Evolutionary conservation across 2,797 vertebrate genomes (phyloP).

Genomic region (Helostoma temminkii): DNA sequence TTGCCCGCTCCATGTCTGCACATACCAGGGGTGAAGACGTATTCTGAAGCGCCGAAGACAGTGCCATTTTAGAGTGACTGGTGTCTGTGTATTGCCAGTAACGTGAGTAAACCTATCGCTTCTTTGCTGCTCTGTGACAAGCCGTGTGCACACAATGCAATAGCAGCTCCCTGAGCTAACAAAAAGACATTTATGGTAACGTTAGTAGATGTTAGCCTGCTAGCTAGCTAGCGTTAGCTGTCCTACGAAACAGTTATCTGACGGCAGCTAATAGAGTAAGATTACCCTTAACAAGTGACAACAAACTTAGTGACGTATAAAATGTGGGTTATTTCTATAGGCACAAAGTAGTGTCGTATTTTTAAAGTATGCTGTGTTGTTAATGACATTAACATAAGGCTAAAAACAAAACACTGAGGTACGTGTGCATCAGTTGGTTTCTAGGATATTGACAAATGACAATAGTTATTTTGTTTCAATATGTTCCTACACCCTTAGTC

Average conservation of each 20-base stretch:
- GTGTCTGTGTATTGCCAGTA: conserved; percentile 1
- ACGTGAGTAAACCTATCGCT: conserved; percentile 65
- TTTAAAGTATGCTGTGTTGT: background rate
- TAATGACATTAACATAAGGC: conserved; percentile 7
- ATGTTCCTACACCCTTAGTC: too few relatives aligned
- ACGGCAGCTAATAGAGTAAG: background rate
- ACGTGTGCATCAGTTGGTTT: conserved; percentile 6
- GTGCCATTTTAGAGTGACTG: conserved; percentile 27
- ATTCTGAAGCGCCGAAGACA: conserved; percentile 18
- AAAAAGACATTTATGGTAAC: background rate
- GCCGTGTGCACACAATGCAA: background rate
- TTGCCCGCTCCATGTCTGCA: conserved; percentile 43
- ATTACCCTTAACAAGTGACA: background rate
- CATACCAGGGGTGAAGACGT: conserved; percentile 11
- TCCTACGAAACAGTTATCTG: background rate
- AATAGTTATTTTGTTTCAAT: too few relatives aligned
- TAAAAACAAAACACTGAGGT: conserved; percentile 63
- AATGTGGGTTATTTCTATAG: background rate
- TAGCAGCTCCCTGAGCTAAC: conserved; percentile 4
- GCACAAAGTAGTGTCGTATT: background rate
- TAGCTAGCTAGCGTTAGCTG: conserved; percentile 56
- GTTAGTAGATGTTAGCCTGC: conserved; percentile 10
- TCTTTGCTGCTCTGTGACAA: background rate
- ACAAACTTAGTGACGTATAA: background rate
- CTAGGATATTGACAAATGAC: too few relatives aligned